Conservation (phyloP, 1,140 invertebrate species). For the Saccostrea glomerata region DNA sequence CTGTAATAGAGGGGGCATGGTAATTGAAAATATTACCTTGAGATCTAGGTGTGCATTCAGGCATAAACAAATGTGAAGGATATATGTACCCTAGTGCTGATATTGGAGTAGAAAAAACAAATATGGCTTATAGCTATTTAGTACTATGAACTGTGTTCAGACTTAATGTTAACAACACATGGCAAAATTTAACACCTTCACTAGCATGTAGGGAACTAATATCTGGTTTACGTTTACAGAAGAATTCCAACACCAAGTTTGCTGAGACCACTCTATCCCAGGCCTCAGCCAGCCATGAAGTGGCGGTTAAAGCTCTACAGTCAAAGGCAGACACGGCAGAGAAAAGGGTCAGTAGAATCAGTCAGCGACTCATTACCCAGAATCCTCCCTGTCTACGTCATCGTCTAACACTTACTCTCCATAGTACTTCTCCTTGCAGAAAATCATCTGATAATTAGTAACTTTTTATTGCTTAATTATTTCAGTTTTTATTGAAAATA, state of each 20-base stretch:
- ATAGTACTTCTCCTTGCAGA: neutral
- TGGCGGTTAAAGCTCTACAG: conserved; percentile 58
- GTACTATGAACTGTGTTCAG: too few relatives aligned
- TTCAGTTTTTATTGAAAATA: neutral
- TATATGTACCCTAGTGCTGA: too few relatives aligned
- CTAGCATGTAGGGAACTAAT: neutral
- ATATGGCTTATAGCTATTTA: too few relatives aligned
- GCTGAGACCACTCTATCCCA: conserved; percentile 63
- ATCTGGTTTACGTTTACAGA: conserved; percentile 8
- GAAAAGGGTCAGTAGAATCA: conserved; percentile 57
- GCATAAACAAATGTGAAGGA: too few relatives aligned
- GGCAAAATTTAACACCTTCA: neutral
- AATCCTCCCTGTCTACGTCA: neutral
- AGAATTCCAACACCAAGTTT: conserved; percentile 59
- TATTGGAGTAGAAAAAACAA: too few relatives aligned
- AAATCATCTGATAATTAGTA: neutral
- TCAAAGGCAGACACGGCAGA: conserved; percentile 65
- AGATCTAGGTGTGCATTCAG: too few relatives aligned
- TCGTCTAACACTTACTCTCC: neutral
- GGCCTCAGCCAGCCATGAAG: conserved; percentile 60
- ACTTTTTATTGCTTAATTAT: neutral
- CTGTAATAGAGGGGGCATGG: too few relatives aligned
- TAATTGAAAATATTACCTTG: too few relatives aligned
- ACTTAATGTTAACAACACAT: too few relatives aligned
- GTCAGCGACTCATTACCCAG: too few relatives aligned